phyloP scores from a whole-genome alignment of 2,888 invertebrate genomes.

The Phania funesta region DNA sequence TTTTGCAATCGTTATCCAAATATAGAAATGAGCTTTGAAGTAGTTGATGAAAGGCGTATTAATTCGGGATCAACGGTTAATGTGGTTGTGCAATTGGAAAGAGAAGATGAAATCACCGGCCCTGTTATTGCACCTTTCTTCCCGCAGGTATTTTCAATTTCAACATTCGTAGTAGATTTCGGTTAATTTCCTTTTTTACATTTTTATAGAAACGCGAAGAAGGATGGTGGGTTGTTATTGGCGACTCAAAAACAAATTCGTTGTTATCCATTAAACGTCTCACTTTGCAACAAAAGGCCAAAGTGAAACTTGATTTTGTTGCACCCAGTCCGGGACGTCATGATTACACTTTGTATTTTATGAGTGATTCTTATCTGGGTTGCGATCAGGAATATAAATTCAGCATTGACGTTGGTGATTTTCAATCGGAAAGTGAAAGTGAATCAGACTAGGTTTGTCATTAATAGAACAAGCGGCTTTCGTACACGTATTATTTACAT shows the following conservation, averaged over 20 bases:
- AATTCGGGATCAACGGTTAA: constrained; percentile 92
- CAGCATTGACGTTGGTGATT: constrained; percentile 89
- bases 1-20: constrained; percentile 99
- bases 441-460: constrained; percentile 82
- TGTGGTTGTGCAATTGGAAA: constrained; percentile 93
- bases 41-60: constrained; percentile 89
- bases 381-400: constrained; percentile 99
- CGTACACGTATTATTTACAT: constrained; percentile 13
- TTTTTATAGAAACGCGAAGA: constrained; percentile 90
- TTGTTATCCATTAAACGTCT: constrained; percentile 97
- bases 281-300: constrained; percentile 95
- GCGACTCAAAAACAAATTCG: constrained; percentile 96
- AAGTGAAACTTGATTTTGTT: constrained; percentile 88
- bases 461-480: too few species aligned
- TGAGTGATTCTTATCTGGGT: constrained; percentile 99
- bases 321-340: constrained; percentile 94
- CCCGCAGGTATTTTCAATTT: constrained; percentile 87
- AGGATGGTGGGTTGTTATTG: constrained; percentile 99
- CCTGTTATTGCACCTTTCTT: constrained; percentile 99
- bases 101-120: constrained; percentile 98
- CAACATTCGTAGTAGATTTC: not conserved
- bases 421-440: constrained; percentile 84
- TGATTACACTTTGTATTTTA: constrained; percentile 97
- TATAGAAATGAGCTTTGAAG: constrained; percentile 96
- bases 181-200: not conserved